Conservation (phyloP, 2,113 vertebrate genomes). For the Myrmecobius fasciatus region DNA sequence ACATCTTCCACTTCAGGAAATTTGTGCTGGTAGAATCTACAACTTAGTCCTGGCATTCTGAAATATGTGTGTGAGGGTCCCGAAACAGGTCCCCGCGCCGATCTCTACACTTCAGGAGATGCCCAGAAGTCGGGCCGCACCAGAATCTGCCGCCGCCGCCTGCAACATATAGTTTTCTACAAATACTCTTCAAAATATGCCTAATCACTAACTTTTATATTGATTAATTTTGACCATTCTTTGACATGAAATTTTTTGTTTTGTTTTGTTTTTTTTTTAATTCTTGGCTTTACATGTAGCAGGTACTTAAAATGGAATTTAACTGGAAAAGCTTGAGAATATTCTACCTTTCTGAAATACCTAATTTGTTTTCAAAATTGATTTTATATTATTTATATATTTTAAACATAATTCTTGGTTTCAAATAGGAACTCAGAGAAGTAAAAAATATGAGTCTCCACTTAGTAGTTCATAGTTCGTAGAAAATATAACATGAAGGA, state of each 20-base stretch:
- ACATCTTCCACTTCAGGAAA: constrained; percentile 99
- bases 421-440: background rate
- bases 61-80: constrained; percentile 36
- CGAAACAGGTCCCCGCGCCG: background rate
- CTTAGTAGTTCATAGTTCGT: background rate
- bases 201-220: background rate
- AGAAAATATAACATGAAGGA: background rate
- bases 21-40: constrained; percentile 98
- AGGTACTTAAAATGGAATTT: background rate
- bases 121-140: background rate
- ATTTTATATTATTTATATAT: background rate
- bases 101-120: background rate
- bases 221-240: background rate
- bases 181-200: background rate
- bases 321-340: background rate
- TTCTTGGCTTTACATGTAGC: background rate
- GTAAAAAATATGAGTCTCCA: background rate
- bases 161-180: too few relatives aligned
- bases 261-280: too few relatives aligned
- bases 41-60: constrained; percentile 96
- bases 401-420: background rate
- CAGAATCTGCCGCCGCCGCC: background rate
- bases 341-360: background rate
- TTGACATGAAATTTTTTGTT: background rate
- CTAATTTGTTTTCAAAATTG: background rate